These are phyloP conservation scores for Nylanderia fulva DNA, from an alignment of 1,140 invertebrate species.

Conservation along the genomic window DNA sequence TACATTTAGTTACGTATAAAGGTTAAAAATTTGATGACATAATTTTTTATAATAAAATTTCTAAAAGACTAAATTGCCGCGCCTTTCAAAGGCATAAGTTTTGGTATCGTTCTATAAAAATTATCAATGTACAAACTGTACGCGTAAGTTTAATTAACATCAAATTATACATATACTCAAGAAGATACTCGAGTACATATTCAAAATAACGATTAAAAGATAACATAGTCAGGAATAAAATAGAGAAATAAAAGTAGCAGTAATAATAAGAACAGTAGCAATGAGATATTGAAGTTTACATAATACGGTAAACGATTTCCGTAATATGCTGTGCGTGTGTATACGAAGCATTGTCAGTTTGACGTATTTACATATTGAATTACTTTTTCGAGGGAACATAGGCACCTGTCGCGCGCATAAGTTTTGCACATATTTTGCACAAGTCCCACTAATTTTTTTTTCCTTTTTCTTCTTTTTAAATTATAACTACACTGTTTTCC, in stretches of 20 bases:
- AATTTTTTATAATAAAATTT: slow-evolving; percentile 31
- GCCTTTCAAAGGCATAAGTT: slow-evolving; percentile 14
- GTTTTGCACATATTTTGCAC: slow-evolving; percentile 8
- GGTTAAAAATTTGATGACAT: slow-evolving; percentile 24
- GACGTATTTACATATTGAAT: slow-evolving; percentile 66
- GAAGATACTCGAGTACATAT: background rate
- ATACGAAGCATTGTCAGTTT: slow-evolving; percentile 45
- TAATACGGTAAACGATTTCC: slow-evolving; percentile 36
- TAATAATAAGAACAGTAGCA: slow-evolving; percentile 47
- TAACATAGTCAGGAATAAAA: slow-evolving; percentile 47
- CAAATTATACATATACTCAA: slow-evolving; percentile 40
- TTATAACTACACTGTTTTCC: slow-evolving; percentile 43
- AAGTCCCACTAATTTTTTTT: slow-evolving; percentile 16
- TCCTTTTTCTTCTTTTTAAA: slow-evolving; percentile 31
- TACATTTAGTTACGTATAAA: slow-evolving; percentile 7
- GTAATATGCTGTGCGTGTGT: slow-evolving; percentile 41
- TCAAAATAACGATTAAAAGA: slow-evolving; percentile 54
- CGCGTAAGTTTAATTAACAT: slow-evolving; percentile 50
- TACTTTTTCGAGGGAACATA: slow-evolving; percentile 23
- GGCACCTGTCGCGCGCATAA: background rate
- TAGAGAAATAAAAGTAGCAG: slow-evolving; percentile 34
- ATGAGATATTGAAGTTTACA: slow-evolving; percentile 59
- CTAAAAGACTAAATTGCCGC: slow-evolving; percentile 30
- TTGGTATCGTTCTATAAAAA: slow-evolving; percentile 52
- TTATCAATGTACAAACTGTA: slow-evolving; percentile 61